phyloP scores from a whole-genome alignment of 1,140 invertebrate genomes.

The Lepidotrigona ventralis region DNA sequence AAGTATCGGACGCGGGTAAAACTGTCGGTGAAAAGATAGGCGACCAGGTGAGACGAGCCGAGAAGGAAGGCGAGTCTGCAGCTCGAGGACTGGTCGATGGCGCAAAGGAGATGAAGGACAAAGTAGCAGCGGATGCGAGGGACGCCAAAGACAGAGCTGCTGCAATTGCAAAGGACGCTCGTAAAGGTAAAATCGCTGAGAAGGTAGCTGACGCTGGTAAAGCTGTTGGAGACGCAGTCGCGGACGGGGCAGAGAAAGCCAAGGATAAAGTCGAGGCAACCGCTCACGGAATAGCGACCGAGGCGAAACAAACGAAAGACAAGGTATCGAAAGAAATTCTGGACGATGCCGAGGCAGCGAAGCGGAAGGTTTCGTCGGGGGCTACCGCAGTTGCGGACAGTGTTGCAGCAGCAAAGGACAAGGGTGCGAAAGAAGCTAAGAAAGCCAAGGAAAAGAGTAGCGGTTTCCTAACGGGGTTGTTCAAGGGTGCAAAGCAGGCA shows the following conservation, averaged over 20 bases:
- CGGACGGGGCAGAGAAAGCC: neutral
- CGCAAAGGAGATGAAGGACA: constrained; percentile 47
- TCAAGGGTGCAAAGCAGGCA: constrained; percentile 45
- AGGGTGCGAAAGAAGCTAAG: constrained; percentile 52
- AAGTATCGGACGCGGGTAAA: neutral
- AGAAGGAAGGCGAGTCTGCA: constrained; percentile 32
- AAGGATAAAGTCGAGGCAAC: constrained; percentile 23
- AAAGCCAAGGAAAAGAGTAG: constrained; percentile 55
- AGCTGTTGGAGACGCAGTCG: neutral
- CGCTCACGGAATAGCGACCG: neutral
- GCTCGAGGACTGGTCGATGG: constrained; percentile 36
- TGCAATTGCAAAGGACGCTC: constrained; percentile 40
- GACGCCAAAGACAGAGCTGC: constrained; percentile 30
- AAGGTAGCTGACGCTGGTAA: constrained; percentile 19
- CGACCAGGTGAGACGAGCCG: constrained; percentile 31
- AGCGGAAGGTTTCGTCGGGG: constrained; percentile 37
- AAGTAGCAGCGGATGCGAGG: constrained; percentile 10
- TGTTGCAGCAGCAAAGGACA: constrained; percentile 35
- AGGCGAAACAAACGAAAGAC: constrained; percentile 25
- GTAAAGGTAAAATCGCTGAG: constrained; percentile 27
- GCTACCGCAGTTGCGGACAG: constrained; percentile 34
- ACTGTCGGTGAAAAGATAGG: neutral
- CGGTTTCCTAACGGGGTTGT: constrained; percentile 49
- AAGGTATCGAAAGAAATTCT: constrained; percentile 38
- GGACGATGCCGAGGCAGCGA: constrained; percentile 27